Evolutionary conservation across 2,113 vertebrate genomes (phyloP).

Genomic region (Puntigrus tetrazona): DNA sequence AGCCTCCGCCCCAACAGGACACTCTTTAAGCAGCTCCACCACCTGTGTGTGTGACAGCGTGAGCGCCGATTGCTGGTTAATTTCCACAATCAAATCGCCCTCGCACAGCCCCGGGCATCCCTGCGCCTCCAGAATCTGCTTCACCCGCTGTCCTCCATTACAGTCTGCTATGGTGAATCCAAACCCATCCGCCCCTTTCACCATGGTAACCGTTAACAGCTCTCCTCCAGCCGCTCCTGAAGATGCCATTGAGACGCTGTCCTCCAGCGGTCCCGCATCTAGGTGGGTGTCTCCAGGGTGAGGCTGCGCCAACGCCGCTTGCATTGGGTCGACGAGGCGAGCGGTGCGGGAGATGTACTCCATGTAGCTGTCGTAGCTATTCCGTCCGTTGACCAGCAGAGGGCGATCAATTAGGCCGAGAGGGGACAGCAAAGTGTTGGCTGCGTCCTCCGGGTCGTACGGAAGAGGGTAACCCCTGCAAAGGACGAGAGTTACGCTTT

Average conservation of each 20-base stretch:
- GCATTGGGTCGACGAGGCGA: constrained; percentile 85
- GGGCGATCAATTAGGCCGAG: constrained; percentile 93
- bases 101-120: constrained; percentile 95
- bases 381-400: constrained; percentile 90
- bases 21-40: constrained; percentile 98
- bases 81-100: constrained; percentile 96
- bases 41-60: constrained; percentile 94
- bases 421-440: constrained; percentile 86
- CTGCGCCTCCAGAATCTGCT: constrained; percentile 96
- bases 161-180: constrained; percentile 98
- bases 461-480: constrained; percentile 96
- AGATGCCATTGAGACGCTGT: constrained; percentile 96
- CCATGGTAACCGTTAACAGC: constrained; percentile 95
- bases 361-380: constrained; percentile 96
- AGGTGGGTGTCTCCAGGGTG: constrained; percentile 91
- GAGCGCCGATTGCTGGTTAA: constrained; percentile 94
- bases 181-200: constrained; percentile 96
- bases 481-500: constrained; percentile 93
- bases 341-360: constrained; percentile 95
- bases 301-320: constrained; percentile 71
- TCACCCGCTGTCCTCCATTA: constrained; percentile 91
- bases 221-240: constrained; percentile 92
- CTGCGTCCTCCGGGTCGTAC: constrained; percentile 92
- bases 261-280: constrained; percentile 84
- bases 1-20: constrained; percentile 88